Evolutionary conservation across 2,113 vertebrate species (phyloP), one percentile per base, ranked within the genome.

Genomic region (Poecilia latipinna): DNA sequence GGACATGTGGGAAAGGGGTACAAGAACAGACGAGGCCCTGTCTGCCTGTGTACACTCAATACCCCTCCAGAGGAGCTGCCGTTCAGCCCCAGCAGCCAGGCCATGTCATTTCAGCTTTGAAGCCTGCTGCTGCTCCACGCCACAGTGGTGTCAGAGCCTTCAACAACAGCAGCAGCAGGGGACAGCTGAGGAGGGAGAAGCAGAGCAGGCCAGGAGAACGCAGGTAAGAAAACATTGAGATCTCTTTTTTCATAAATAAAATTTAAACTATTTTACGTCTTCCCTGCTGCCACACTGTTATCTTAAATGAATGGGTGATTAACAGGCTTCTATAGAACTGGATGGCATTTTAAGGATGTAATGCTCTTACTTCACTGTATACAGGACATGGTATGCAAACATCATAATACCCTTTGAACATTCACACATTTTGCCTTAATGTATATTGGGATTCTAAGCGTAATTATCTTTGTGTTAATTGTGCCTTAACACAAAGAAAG

Each of bases 11-110:
- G 1, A 95, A 93, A 0, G 97, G 97, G 0, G 96, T 98, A 33
- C 96, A 97, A 92, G 95, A 95, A 88, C 97, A 96, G 85, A 96
- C 90, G 0, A 92, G 97, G 48, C 95, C 96, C 4, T 99, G 97
- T 69, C 94, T 97, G 42, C 96, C 95, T 0, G 83, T 88, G 29
- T 93, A 93, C 2, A 92, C 90, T 57, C 80, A 91, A 1, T 84
- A 83, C 33, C 93, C 82, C 29, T 89, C 89, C 72, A 92, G 91
- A 66, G 75, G 75, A 83, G 61, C 32, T 3, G 84, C 80, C 2
- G 60, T 86, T 54, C 90, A 74, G 24, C 89, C 86, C 0, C 87
- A 74, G 28, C 82, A 82, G 3, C 88, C 93, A 0, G 94, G 92
- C 1, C 92, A 83, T 0, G 78, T 97, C 31, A 93, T 97, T 61